Evolutionary conservation across 2,888 invertebrate species (phyloP).

Genomic region (Cantharis flavilabris): DNA sequence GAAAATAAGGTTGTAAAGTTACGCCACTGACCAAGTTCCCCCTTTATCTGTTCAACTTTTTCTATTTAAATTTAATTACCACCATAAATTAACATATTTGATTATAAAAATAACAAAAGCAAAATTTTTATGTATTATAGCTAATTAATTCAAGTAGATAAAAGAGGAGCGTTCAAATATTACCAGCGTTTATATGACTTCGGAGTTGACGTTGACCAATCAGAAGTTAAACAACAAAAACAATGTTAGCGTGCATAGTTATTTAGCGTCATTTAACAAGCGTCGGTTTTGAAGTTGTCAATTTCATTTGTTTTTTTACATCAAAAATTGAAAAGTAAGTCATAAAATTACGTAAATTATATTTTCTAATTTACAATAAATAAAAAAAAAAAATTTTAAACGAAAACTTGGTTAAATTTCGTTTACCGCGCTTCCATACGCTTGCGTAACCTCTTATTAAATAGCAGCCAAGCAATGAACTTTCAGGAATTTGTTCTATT

Average conservation of each 20-base stretch:
- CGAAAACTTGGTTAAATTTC: background rate
- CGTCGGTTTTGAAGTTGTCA: constrained; percentile 19
- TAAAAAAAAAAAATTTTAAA: background rate
- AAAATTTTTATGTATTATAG: background rate
- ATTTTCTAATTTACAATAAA: background rate
- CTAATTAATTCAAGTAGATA: background rate
- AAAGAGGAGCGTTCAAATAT: background rate
- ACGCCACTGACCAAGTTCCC: no score
- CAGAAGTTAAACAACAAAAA: constrained; percentile 21
- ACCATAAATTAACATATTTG: background rate
- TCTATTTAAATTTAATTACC: background rate
- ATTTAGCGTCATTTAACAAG: constrained; percentile 27
- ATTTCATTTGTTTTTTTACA: background rate
- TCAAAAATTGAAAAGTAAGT: constrained; percentile 5
- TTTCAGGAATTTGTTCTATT: background rate
- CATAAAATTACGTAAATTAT: background rate
- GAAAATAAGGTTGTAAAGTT: background rate
- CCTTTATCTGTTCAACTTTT: background rate
- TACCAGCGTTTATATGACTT: background rate
- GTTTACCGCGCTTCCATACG: constrained; percentile 20
- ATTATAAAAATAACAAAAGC: background rate
- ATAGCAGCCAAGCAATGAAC: constrained; percentile 5
- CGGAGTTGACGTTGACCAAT: constrained; percentile 2
- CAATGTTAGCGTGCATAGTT: constrained; percentile 30
- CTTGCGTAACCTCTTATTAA: constrained; percentile 19